A percentile compares a stretch with the other conserved stretches of the same genome.
Evolutionary conservation across 2,113 vertebrate genomes (phyloP).

Genomic region (Gallinago undulata): DNA sequence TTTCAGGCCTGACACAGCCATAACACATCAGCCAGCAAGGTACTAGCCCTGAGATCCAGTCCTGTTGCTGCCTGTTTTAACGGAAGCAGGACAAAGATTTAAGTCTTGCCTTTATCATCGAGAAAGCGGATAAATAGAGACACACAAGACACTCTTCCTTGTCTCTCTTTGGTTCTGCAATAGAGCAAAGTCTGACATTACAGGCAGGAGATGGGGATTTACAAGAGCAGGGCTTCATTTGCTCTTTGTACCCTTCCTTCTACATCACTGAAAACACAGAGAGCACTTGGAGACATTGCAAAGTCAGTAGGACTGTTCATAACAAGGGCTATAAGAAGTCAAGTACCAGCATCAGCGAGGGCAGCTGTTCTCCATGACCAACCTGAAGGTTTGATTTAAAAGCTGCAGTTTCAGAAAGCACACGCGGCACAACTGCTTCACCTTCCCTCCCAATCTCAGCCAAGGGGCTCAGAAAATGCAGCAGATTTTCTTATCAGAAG

Average conservation of each 20-base stretch:
- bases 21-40: neutral
- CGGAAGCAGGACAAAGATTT: neutral
- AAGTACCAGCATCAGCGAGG: neutral
- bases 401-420: neutral
- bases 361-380: neutral
- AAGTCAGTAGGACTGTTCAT: neutral
- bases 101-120: neutral
- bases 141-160: neutral
- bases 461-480: neutral
- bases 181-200: neutral
- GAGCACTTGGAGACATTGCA: accelerated
- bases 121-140: neutral
- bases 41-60: accelerated
- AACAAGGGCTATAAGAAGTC: neutral
- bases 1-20: neutral
- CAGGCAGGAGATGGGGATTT: neutral
- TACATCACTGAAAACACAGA: neutral
- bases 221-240: neutral
- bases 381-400: neutral
- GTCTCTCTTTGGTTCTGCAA: neutral
- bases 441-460: neutral
- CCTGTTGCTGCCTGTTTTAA: neutral
- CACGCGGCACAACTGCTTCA: neutral
- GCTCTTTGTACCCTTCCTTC: neutral
- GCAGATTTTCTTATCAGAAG: neutral